These are phyloP conservation scores for Zapornia atra DNA, from an alignment of 2,113 vertebrate species.

Conservation along the genomic window DNA sequence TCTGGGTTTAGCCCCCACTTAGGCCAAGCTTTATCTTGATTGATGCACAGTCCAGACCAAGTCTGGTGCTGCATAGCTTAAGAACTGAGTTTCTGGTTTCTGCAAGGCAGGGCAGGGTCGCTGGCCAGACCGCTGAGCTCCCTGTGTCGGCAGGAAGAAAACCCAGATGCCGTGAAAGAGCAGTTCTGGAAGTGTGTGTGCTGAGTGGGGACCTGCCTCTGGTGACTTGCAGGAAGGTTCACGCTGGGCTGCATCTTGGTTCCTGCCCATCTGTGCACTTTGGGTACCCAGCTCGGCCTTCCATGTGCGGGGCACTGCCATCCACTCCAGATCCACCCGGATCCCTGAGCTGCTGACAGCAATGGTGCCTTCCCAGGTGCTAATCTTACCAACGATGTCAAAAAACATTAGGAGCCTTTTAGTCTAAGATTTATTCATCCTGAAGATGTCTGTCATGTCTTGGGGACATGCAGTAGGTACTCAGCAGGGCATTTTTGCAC, in stretches of 20 bases:
- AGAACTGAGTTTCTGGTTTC: neutral
- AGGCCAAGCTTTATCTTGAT: neutral
- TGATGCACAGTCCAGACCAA: neutral
- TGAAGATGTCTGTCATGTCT: neutral
- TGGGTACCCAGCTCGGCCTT: neutral
- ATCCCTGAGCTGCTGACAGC: neutral
- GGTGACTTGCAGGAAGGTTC: neutral
- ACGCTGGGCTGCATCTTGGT: neutral
- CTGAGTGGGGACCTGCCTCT: neutral
- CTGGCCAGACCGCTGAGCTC: neutral
- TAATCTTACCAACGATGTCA: neutral
- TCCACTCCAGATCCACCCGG: neutral
- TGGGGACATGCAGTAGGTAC: neutral
- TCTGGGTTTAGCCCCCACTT: neutral
- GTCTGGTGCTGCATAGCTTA: neutral
- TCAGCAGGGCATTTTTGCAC: neutral
- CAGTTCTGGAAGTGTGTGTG: neutral
- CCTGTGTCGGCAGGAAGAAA: neutral
- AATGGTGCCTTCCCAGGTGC: neutral
- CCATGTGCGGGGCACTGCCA: rapidly evolving
- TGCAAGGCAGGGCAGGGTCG: neutral
- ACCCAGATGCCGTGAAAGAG: neutral
- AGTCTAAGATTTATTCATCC: neutral
- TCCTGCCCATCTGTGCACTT: neutral
- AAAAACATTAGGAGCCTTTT: neutral